Conservation (phyloP, 1,140 invertebrate genomes). For the Sitophilus oryzae region DNA sequence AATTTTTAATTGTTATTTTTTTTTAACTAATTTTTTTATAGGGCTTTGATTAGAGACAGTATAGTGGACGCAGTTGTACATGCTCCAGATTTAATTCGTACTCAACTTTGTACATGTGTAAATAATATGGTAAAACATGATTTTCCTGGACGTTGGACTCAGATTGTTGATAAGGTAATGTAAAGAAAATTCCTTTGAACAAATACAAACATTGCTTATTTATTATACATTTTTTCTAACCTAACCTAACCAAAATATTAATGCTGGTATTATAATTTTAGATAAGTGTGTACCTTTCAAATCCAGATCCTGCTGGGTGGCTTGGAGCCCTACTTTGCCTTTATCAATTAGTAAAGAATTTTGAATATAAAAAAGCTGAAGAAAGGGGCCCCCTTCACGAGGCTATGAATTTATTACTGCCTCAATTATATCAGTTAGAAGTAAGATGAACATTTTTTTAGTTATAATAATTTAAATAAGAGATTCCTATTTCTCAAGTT, state of each 20-base stretch:
- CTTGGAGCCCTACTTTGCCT: slow-evolving; percentile 86
- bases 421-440: slow-evolving; percentile 79
- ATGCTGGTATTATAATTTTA: slow-evolving; percentile 21
- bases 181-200: no score
- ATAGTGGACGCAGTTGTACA: slow-evolving; percentile 94
- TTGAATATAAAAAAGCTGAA: slow-evolving; percentile 88
- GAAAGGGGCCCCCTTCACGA: slow-evolving; percentile 85
- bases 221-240: no score
- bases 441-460: not conserved
- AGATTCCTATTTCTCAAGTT: no score
- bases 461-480: no score
- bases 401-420: slow-evolving; percentile 90
- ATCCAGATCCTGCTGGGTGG: slow-evolving; percentile 79
- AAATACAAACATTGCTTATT: no score
- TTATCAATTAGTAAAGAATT: slow-evolving; percentile 94
- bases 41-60: slow-evolving; percentile 79
- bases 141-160: slow-evolving; percentile 92
- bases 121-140: slow-evolving; percentile 92
- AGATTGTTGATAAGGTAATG: slow-evolving; percentile 90
- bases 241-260: no score
- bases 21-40: not conserved
- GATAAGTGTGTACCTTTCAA: slow-evolving; percentile 71
- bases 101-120: slow-evolving; percentile 88
- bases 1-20: not conserved
- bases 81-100: slow-evolving; percentile 80